phyloP scores from a whole-genome alignment of 2,797 vertebrate genomes.

The Poecilia gillii region DNA sequence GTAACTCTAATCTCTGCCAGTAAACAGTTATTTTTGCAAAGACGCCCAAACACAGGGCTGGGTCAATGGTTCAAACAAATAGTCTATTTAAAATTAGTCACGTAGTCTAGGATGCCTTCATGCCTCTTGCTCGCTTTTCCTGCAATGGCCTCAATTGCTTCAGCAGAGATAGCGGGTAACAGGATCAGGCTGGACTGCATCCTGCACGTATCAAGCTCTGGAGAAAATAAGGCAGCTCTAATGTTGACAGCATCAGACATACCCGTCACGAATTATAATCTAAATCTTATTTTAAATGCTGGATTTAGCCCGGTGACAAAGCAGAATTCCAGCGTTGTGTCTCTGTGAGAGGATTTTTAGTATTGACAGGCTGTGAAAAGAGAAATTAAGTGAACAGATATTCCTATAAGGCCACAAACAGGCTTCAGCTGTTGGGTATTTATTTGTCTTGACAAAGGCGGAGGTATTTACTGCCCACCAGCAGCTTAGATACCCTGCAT shows the following conservation, averaged over 20 bases:
- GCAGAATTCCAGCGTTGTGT: not conserved
- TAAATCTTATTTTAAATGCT: conserved; percentile 29
- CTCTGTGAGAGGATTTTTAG: not conserved
- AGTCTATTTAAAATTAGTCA: conserved; percentile 23
- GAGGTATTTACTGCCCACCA: conserved; percentile 7
- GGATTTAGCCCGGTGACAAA: conserved; percentile 20
- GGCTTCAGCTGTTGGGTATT: conserved; percentile 41
- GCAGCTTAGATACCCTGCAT: conserved; percentile 14
- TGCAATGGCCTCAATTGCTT: conserved; percentile 59
- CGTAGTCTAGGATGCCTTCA: not conserved
- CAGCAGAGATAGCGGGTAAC: conserved; percentile 64
- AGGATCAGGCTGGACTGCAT: conserved; percentile 54
- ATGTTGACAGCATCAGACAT: conserved; percentile 33
- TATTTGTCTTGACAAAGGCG: conserved; percentile 40
- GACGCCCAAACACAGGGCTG: not conserved
- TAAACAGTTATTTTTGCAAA: not conserved
- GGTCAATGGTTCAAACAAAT: not conserved
- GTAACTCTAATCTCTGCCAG: not conserved
- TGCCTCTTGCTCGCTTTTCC: conserved; percentile 21
- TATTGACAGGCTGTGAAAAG: conserved; percentile 14
- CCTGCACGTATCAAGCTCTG: conserved; percentile 4
- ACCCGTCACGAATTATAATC: not conserved
- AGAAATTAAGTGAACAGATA: not conserved
- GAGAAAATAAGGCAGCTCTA: conserved; percentile 37
- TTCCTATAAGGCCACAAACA: not conserved